These are phyloP conservation scores for Drosophila rufa DNA, from an alignment of 1,140 invertebrate species.

Conservation along the genomic window DNA sequence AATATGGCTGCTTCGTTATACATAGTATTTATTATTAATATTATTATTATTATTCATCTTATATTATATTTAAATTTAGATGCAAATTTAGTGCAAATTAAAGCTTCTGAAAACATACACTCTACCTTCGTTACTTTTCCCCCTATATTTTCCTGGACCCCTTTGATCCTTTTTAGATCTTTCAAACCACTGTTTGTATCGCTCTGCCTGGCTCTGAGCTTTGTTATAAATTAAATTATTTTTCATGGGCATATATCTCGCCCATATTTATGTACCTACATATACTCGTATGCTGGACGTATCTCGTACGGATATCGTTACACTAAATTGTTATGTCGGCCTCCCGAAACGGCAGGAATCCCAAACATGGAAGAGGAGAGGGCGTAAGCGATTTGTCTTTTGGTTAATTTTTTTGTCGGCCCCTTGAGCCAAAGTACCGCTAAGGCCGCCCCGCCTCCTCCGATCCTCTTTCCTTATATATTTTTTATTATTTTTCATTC, in stretches of 20 bases:
- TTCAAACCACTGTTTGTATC: conserved; percentile 39
- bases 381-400: conserved; percentile 75
- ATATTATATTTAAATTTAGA: too few species aligned
- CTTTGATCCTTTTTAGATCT: not conserved
- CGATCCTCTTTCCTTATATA: conserved; percentile 20
- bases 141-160: not conserved
- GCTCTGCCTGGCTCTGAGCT: conserved; percentile 17
- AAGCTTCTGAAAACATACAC: too few species aligned
- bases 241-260: conserved; percentile 31
- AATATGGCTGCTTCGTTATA: too few species aligned
- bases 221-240: conserved; percentile 73
- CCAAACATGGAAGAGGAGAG: conserved; percentile 8
- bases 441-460: conserved; percentile 56
- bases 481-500: conserved; percentile 7
- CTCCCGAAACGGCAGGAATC: conserved; percentile 9
- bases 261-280: conserved; percentile 28
- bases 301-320: conserved; percentile 49
- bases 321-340: conserved; percentile 68
- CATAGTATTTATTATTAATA: too few species aligned
- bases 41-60: too few species aligned
- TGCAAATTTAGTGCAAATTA: too few species aligned
- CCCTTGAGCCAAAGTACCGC: conserved; percentile 67
- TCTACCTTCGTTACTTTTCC: not conserved
- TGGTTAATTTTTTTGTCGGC: conserved; percentile 64
- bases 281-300: conserved; percentile 8